Evolutionary conservation across 92 coral and sea anemone species (phyloP).

Genomic region (Porites lobata): DNA sequence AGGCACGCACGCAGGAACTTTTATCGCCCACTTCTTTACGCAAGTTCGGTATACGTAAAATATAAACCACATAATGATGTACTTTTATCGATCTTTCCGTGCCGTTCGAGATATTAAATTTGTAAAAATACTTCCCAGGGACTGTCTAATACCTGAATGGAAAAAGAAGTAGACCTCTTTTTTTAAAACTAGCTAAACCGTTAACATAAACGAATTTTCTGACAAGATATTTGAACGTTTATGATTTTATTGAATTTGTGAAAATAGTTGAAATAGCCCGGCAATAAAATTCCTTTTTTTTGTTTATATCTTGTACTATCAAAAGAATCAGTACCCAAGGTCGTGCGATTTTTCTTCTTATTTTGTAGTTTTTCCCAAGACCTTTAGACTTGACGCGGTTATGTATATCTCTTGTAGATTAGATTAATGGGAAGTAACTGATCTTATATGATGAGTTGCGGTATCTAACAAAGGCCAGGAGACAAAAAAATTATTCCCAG

Average conservation of each 20-base stretch:
- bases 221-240: conserved; percentile 26
- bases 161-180: background rate
- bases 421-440: conserved; percentile 9
- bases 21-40: conserved; percentile 33
- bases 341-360: too few relatives aligned
- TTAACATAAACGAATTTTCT: conserved; percentile 20
- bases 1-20: conserved; percentile 35
- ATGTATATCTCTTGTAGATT: background rate
- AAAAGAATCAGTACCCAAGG: too few relatives aligned
- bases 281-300: background rate
- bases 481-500: background rate
- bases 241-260: background rate
- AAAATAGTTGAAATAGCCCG: background rate
- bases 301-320: background rate
- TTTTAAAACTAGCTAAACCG: background rate
- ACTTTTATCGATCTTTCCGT: background rate
- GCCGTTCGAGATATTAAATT: background rate
- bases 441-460: conserved; percentile 1
- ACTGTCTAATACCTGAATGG: background rate
- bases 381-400: background rate
- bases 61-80: too few relatives aligned
- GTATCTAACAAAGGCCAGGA: background rate
- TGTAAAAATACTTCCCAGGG: conserved; percentile 4
- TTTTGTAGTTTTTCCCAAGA: too few relatives aligned
- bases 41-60: background rate